Evolutionary conservation across 2,888 invertebrate species (phyloP), one percentile per base, ranked within the genome.

Genomic region (Ormyrus thymus): DNA sequence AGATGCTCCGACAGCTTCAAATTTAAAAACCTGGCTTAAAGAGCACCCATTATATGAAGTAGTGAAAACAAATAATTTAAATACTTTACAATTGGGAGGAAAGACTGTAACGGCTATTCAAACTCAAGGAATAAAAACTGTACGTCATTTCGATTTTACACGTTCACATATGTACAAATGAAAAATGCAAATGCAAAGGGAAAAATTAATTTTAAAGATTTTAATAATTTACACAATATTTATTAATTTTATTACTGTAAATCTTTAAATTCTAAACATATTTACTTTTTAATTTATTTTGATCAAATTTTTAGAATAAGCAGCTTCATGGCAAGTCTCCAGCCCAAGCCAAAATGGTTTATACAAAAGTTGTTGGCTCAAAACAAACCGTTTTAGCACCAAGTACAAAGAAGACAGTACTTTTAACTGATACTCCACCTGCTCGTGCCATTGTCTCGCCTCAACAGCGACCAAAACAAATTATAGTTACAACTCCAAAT

Each of bases 11-110:
- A 95, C 94, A 8, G 94, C 95, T 53, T 93, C 93, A 43, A 95
- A 95, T 87, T 91, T 98, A 53, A 95, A 95, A 85, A 92, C 93
- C 45, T 98, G 97, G 97, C 91, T 98, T 9, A 94, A 95, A 87
- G 94, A 94, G 83, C 95, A 98, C 91, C 97, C 97, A 3, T 95
- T 95, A 0, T 97, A 94, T 89, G 96, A 97, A 91, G 95, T 97
- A 0, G 93, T 97, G 6, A 92, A 93, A 80, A 93, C 94, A 0
- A 87, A 86, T 80, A 88, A 84, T 83, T 72, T 89, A 4, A 86
- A 86, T 76, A 84, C 86, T 5, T 29, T 88, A 59, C 86, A 89
- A 79, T 13, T 76, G 7, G 87, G 84, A 79, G 86, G 87, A 4
- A 88, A 88, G 81, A 83, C 86, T 11, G 83, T 88, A 46, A 82